A percentile compares a stretch with the other conserved stretches of the same genome.
Conservation (phyloP, 92 coral and sea anemone species). For the Galaxea fascicularis region DNA sequence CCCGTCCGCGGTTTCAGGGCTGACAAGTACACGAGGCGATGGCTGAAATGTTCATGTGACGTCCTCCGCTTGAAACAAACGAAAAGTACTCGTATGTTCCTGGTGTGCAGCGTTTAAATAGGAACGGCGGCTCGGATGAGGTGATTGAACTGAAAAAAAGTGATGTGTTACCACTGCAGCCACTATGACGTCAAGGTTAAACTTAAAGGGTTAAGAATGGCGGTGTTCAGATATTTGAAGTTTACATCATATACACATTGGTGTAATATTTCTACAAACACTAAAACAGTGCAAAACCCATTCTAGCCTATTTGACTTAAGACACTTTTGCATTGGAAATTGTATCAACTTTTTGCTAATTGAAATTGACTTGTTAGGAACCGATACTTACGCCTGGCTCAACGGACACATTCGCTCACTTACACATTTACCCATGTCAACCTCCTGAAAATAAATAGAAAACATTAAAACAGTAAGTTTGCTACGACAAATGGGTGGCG, state of each 20-base stretch:
- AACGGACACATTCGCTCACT: neutral
- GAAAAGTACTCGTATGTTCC: neutral
- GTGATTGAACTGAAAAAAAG: neutral
- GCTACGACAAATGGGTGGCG: too few relatives aligned
- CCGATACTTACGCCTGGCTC: neutral
- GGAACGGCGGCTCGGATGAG: neutral
- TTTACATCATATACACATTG: too few relatives aligned
- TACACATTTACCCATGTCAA: slow-evolving; percentile 20
- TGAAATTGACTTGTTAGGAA: neutral
- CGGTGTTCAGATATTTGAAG: too few relatives aligned
- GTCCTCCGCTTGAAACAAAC: slow-evolving; percentile 13
- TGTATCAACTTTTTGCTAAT: too few relatives aligned
- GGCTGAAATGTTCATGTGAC: neutral
- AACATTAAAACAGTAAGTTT: too few relatives aligned
- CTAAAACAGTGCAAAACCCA: too few relatives aligned
- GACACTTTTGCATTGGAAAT: too few relatives aligned
- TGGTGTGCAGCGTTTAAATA: neutral
- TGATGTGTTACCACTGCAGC: neutral
- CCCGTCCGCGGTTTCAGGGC: neutral
- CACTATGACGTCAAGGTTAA: too few relatives aligned
- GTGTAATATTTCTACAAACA: too few relatives aligned
- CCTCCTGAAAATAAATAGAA: neutral
- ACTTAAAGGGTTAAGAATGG: too few relatives aligned
- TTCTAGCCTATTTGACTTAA: too few relatives aligned
- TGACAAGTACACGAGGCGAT: neutral